Evolutionary conservation across 2,113 vertebrate genomes (phyloP).

Genomic region (human): DNA sequence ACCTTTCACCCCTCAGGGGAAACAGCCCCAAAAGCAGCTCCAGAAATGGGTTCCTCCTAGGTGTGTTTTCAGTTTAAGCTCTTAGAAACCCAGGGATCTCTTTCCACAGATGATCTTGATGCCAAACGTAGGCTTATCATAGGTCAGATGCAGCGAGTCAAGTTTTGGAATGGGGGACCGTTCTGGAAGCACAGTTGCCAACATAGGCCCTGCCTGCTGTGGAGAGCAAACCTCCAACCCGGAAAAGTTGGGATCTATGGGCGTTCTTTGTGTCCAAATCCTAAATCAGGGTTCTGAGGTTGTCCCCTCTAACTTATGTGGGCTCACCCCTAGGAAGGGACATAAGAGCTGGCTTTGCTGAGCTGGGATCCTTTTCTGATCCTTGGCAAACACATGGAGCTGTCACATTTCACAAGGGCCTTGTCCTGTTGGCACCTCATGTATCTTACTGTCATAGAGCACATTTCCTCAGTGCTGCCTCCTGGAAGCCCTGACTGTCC

Average conservation of each 20-base stretch:
- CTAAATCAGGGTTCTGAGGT: background rate
- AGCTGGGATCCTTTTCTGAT: background rate
- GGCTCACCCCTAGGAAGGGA: background rate
- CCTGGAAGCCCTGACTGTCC: background rate
- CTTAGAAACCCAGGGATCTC: background rate
- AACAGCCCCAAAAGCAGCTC: background rate
- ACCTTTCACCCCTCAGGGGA: background rate
- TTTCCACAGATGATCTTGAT: background rate
- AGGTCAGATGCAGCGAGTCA: background rate
- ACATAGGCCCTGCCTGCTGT: accelerated
- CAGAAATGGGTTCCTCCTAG: background rate
- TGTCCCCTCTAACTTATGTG: background rate
- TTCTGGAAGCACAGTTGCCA: background rate
- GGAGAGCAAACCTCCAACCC: background rate
- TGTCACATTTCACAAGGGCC: background rate
- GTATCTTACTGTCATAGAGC: background rate
- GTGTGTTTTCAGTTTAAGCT: background rate
- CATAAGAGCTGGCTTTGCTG: background rate
- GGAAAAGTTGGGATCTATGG: background rate
- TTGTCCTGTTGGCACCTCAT: background rate
- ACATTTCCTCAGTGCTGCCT: background rate
- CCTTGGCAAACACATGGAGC: background rate
- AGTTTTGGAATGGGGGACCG: background rate
- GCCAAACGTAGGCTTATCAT: background rate
- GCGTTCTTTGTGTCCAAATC: background rate